These are phyloP conservation scores for Limnephilus auricula DNA, from an alignment of 2,888 invertebrate species.

Conservation along the genomic window DNA sequence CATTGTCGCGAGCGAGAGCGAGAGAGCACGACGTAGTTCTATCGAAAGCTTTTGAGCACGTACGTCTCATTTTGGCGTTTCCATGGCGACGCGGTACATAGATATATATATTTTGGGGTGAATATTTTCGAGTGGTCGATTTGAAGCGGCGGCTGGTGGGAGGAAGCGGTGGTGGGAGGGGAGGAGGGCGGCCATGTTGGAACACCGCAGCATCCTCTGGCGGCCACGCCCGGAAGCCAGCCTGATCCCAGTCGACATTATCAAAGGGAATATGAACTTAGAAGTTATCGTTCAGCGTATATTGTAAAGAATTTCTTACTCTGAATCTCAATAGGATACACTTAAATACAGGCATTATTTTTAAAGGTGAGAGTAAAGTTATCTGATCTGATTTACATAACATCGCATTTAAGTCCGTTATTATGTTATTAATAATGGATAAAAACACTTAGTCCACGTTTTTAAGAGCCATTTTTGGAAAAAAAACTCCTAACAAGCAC, in stretches of 20 bases:
- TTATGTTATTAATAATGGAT: no score
- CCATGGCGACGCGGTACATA: slow-evolving; percentile 70
- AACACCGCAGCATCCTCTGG: slow-evolving; percentile 68
- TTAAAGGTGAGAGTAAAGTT: background rate
- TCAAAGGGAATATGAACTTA: background rate
- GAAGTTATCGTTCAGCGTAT: background rate
- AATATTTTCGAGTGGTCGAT: slow-evolving; percentile 73
- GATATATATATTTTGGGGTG: slow-evolving; percentile 79
- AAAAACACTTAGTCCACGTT: no score
- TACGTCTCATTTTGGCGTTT: slow-evolving; percentile 45
- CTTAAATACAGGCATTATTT: background rate
- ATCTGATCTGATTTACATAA: background rate
- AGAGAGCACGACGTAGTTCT: slow-evolving; percentile 16
- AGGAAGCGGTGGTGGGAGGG: slow-evolving; percentile 70
- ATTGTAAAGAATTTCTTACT: background rate
- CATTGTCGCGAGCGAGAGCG: background rate
- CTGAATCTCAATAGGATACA: background rate
- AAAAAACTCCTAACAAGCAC: no score
- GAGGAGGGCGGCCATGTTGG: slow-evolving; percentile 76
- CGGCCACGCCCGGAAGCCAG: slow-evolving; percentile 53
- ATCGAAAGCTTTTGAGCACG: slow-evolving; percentile 45
- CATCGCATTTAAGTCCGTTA: no score
- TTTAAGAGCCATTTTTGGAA: no score
- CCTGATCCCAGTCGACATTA: slow-evolving; percentile 40
- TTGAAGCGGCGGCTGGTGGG: slow-evolving; percentile 70